phyloP scores from a whole-genome alignment of 23 tunicate genomes.

The Halocynthia roretzi region DNA sequence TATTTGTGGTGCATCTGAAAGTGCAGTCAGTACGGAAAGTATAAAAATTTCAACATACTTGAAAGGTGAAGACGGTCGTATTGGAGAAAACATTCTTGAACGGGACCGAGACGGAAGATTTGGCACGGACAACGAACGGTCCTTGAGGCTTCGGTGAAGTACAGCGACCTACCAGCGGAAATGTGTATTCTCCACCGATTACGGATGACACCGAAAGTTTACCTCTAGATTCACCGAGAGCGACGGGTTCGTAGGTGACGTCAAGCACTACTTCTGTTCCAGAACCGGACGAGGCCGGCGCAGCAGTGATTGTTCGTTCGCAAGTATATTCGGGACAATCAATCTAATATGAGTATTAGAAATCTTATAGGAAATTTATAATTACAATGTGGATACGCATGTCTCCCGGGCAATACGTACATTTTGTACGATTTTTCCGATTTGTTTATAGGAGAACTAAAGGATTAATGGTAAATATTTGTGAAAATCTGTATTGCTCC shows the following conservation, averaged over 20 bases:
- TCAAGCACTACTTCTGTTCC: conserved; percentile 91
- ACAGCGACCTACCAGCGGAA: conserved; percentile 78
- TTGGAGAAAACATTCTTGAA: conserved; percentile 71
- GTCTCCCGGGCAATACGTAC: too few relatives aligned
- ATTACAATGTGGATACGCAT: too few relatives aligned
- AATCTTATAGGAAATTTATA: too few relatives aligned
- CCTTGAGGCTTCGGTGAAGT: conserved; percentile 88
- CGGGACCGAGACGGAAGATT: conserved; percentile 69
- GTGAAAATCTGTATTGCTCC: too few relatives aligned
- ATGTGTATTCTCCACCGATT: conserved; percentile 84
- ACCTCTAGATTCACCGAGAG: conserved; percentile 53
- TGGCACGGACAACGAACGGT: conserved; percentile 78
- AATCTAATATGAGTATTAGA: conserved; percentile 21
- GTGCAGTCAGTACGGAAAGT: too few relatives aligned
- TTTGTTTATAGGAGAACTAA: too few relatives aligned
- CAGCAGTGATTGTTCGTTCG: conserved; percentile 75
- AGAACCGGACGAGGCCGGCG: conserved; percentile 86
- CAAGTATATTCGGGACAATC: conserved; percentile 53
- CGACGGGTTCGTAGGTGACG: conserved; percentile 82
- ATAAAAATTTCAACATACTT: conserved; percentile 22
- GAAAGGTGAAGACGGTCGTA: conserved; percentile 48
- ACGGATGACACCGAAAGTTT: conserved; percentile 65
- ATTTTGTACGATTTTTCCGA: too few relatives aligned
- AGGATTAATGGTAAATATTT: too few relatives aligned
- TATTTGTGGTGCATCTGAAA: too few relatives aligned